These are phyloP conservation scores for Lampris incognitus DNA, from an alignment of 2,113 vertebrate species.

Conservation along the genomic window DNA sequence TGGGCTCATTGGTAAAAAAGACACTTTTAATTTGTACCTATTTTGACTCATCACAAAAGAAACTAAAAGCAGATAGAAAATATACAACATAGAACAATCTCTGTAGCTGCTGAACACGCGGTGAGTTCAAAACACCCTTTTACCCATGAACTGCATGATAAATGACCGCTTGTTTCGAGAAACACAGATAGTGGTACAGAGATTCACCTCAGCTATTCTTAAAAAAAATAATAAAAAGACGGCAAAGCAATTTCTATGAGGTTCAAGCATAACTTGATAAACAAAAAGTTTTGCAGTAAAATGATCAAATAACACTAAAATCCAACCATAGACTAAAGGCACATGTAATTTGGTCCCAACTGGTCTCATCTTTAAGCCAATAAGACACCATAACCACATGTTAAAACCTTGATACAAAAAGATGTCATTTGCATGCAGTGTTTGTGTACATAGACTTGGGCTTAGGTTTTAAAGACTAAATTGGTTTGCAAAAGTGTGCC, in stretches of 20 bases:
- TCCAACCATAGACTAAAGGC: constrained; percentile 88
- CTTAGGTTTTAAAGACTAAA: constrained; percentile 2
- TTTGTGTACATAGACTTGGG: neutral
- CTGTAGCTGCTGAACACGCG: neutral
- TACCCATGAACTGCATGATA: neutral
- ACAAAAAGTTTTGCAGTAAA: constrained; percentile 6
- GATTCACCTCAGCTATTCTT: neutral
- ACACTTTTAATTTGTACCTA: constrained; percentile 61
- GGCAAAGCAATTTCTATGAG: constrained; percentile 8
- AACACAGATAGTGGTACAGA: constrained; percentile 3
- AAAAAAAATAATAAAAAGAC: constrained; percentile 10
- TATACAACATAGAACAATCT: constrained; percentile 42
- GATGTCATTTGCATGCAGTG: constrained; percentile 80
- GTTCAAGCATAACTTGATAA: constrained; percentile 32
- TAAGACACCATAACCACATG: constrained; percentile 63
- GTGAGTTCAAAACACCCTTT: too few species aligned
- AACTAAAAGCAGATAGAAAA: constrained; percentile 52
- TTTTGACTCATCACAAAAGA: constrained; percentile 51
- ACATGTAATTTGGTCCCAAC: constrained; percentile 97
- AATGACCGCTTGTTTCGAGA: neutral
- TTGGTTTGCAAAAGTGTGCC: neutral
- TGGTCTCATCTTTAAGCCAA: constrained; percentile 66
- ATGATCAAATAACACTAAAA: constrained; percentile 18
- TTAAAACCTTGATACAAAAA: constrained; percentile 83
- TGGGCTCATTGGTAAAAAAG: constrained; percentile 63